These are phyloP conservation scores for Proctacanthus coquilletti DNA, from an alignment of 1,140 invertebrate genomes.

Conservation along the genomic window DNA sequence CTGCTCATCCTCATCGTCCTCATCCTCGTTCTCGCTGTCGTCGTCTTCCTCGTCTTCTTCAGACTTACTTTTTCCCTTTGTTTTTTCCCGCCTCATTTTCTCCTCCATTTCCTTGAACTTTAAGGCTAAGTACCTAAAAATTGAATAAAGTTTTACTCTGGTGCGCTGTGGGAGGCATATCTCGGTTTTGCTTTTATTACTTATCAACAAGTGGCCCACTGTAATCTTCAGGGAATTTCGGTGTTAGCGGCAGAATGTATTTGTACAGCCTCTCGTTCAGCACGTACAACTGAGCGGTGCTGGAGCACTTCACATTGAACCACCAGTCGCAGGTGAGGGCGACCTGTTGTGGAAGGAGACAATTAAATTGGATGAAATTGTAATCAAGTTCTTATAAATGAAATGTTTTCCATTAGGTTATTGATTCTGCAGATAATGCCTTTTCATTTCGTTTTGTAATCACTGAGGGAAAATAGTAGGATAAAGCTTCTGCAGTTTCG, in stretches of 20 bases:
- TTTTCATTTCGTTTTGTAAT: no score
- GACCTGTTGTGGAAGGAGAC: slow-evolving; percentile 21
- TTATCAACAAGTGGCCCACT: slow-evolving; percentile 68
- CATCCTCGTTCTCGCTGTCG: slow-evolving; percentile 11
- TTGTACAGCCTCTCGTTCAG: slow-evolving; percentile 77
- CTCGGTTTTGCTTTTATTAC: no score
- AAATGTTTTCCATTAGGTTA: no score
- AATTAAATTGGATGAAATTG: no score
- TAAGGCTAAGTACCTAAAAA: slow-evolving; percentile 51
- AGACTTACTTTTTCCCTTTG: slow-evolving; percentile 20
- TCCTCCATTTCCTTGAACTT: slow-evolving; percentile 74
- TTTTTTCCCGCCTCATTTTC: slow-evolving; percentile 39
- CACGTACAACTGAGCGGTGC: slow-evolving; percentile 68
- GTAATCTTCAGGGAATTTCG: slow-evolving; percentile 76
- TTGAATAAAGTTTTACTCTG: background rate
- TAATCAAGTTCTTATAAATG: no score
- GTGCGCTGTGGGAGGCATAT: background rate
- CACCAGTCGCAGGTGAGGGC: slow-evolving; percentile 78
- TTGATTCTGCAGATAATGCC: no score
- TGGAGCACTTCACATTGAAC: slow-evolving; percentile 75
- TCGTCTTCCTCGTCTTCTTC: slow-evolving; percentile 18
- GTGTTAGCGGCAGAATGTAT: slow-evolving; percentile 67
- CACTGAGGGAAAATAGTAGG: no score
- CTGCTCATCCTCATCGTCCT: slow-evolving; percentile 7
- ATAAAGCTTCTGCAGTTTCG: no score